Percentiles rank a stretch among this genome's conserved stretches.
phyloP scores from a whole-genome alignment of 2,888 invertebrate species.

The Frankliniella fusca region DNA sequence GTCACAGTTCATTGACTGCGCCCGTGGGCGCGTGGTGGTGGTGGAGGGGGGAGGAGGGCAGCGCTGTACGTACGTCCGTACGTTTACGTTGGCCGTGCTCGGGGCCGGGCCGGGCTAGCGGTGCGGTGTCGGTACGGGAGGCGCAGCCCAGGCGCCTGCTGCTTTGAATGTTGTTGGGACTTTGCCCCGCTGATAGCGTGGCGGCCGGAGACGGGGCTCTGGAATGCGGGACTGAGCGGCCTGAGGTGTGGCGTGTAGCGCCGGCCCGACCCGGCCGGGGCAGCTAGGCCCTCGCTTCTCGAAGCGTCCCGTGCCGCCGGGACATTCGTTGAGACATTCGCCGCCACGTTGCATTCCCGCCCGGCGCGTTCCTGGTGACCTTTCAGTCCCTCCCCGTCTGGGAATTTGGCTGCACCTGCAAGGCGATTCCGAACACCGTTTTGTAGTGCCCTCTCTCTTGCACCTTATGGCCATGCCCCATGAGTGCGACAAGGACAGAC shows the following conservation, averaged over 20 bases:
- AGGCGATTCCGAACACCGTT: no score
- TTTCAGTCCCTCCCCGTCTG: background rate
- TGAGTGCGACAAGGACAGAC: no score
- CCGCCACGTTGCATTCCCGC: background rate
- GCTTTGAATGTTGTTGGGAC: background rate
- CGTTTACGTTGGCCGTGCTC: background rate
- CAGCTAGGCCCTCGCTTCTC: background rate
- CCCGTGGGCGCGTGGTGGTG: background rate
- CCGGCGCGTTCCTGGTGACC: background rate
- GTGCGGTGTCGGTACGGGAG: no score
- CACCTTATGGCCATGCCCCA: no score
- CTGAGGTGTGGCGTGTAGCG: background rate
- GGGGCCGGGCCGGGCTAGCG: background rate
- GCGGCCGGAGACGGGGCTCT: background rate
- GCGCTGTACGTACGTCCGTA: background rate
- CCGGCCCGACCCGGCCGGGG: background rate
- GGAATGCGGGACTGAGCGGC: background rate
- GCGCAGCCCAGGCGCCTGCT: background rate
- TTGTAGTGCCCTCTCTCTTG: no score
- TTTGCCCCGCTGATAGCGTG: background rate
- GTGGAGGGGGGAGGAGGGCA: background rate
- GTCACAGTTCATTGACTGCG: constrained; percentile 20
- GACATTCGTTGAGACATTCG: no score
- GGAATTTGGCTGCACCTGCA: background rate
- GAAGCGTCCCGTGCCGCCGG: no score